Percentiles rank a stretch among this genome's conserved stretches.
These are phyloP conservation scores for Triplophysa dalaica DNA, from an alignment of 2,113 vertebrate genomes.

Conservation along the genomic window DNA sequence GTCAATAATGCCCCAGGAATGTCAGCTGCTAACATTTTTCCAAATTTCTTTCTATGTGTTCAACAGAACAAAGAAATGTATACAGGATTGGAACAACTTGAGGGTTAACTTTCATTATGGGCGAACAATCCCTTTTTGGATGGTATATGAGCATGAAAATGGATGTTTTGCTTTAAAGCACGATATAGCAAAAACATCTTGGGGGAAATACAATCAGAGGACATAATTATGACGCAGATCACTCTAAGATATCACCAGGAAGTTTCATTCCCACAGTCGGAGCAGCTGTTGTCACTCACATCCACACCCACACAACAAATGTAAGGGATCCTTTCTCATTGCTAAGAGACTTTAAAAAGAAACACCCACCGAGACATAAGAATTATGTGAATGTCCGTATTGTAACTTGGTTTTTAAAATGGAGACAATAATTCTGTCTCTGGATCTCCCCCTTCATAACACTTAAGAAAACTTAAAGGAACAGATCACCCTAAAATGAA, in stretches of 20 bases:
- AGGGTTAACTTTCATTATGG: too few relatives aligned
- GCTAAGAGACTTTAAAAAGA: slow-evolving; percentile 10
- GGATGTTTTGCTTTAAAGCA: too few relatives aligned
- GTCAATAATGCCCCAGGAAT: too few relatives aligned
- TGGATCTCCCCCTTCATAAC: not conserved
- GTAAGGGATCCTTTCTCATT: not conserved
- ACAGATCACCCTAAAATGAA: too few relatives aligned
- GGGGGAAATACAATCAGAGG: too few relatives aligned
- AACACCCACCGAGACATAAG: not conserved
- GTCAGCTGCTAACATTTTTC: too few relatives aligned
- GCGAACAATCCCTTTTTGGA: too few relatives aligned
- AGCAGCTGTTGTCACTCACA: slow-evolving; percentile 13
- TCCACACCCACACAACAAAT: slow-evolving; percentile 28
- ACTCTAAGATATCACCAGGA: not conserved
- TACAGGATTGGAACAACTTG: too few relatives aligned
- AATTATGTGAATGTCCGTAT: not conserved
- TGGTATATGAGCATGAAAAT: too few relatives aligned
- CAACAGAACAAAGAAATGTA: too few relatives aligned
- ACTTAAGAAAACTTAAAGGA: not conserved
- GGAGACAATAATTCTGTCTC: not conserved
- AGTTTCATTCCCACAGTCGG: not conserved
- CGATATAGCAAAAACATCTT: too few relatives aligned
- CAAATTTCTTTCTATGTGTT: too few relatives aligned
- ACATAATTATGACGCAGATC: not conserved
- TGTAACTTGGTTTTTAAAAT: not conserved